Evolutionary conservation across 2,797 vertebrate species (phyloP), one percentile per base, ranked within the genome.

Genomic region (Sebastes iracundus): DNA sequence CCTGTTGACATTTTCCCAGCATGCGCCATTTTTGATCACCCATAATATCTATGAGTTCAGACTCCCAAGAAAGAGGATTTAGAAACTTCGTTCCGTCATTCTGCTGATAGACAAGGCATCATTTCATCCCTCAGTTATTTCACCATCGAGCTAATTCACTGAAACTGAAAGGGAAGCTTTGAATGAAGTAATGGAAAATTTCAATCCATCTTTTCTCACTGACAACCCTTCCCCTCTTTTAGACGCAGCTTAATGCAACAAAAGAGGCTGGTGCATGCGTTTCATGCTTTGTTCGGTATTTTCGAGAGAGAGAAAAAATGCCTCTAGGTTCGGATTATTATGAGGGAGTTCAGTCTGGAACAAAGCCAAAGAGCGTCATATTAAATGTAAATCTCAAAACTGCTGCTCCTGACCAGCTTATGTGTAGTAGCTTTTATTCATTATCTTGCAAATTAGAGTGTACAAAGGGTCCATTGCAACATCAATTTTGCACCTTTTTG

Each of bases 101-200:
- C 83, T 78, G 66, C 82, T 87, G 81, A 85, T 79, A 87, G 84
- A 87, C 74, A 63, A 80, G 85, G 76, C 64, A 80, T 85, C 84
- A 78, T 85, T 91, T 88, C 67, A 76, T 85, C 81, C 30, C 62
- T 64, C 69, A 55, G 82, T 82, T 87, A 87, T 81, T 89, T 83
- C 60, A 83, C 80, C 70, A 61, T 78, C 14, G 53, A 79, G 61
- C 58, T 86, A 89, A 93, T 90, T 93, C 91, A 58, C 85, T 78
- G 73, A 83, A 86, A 87, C 67, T 93, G 88, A 94, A 92, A 91
- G 80, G 82, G 74, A 90, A 84, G 86, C 92, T 90, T 92, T 93
- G 84, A 90, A 92, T 93, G 92, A 91, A 90, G 91, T 91, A 85
- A 94, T 93, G 93, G 94, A 94, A 95, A 91, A 90, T 88, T 92